These are phyloP conservation scores for Amiota communis DNA, from an alignment of 2,888 invertebrate genomes.

Conservation along the genomic window DNA sequence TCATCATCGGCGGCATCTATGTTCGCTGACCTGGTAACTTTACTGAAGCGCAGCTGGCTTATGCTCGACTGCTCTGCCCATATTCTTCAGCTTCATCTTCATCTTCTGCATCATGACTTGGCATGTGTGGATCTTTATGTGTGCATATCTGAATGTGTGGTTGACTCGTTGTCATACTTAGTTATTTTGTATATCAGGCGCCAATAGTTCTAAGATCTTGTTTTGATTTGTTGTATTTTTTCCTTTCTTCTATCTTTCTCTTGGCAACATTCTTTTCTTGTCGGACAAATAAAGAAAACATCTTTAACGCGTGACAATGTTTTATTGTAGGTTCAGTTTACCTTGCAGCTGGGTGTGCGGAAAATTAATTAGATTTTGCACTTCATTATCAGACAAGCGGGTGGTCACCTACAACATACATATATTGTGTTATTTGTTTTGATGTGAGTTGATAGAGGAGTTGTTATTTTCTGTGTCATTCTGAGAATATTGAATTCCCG, in stretches of 20 bases:
- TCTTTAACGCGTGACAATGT: slow-evolving; percentile 64
- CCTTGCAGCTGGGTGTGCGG: slow-evolving; percentile 39
- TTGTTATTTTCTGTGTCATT: no score
- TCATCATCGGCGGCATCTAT: slow-evolving; percentile 39
- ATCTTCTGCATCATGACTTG: slow-evolving; percentile 25
- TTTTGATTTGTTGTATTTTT: slow-evolving; percentile 55
- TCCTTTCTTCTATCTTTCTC: background rate
- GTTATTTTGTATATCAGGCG: slow-evolving; percentile 58
- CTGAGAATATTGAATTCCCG: no score
- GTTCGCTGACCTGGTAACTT: slow-evolving; percentile 64
- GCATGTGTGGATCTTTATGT: background rate
- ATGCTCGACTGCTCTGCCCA: background rate
- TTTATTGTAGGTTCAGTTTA: slow-evolving; percentile 20
- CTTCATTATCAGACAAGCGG: slow-evolving; percentile 64
- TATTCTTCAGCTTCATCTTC: slow-evolving; percentile 22
- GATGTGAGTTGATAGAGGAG: slow-evolving; percentile 53
- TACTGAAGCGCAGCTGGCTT: background rate
- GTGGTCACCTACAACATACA: slow-evolving; percentile 37
- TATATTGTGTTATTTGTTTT: slow-evolving; percentile 41
- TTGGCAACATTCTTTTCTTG: slow-evolving; percentile 49
- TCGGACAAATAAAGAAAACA: slow-evolving; percentile 56
- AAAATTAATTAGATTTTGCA: slow-evolving; percentile 67
- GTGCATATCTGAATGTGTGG: slow-evolving; percentile 19
- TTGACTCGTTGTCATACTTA: slow-evolving; percentile 14
- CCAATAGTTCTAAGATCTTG: slow-evolving; percentile 71